Conservation (phyloP, 2,113 vertebrate genomes). For the Zosterops japonicus region DNA sequence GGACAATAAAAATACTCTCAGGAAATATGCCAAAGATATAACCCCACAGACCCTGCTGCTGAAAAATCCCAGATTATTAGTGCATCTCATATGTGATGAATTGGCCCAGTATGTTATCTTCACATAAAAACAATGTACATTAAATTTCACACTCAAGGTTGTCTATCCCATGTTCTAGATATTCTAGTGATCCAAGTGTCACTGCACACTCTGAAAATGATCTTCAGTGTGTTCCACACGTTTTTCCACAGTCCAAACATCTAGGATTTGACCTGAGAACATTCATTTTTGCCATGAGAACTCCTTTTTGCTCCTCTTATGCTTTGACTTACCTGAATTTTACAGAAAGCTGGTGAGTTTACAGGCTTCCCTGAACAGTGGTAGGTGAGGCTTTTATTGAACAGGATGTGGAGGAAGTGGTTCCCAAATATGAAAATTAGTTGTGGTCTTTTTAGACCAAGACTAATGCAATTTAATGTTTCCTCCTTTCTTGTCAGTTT, state of each 20-base stretch:
- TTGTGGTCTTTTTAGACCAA: not conserved
- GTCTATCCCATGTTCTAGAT: not conserved
- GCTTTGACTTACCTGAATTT: not conserved
- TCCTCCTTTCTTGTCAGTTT: not conserved
- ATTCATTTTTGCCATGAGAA: not conserved
- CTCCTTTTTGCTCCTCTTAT: not conserved
- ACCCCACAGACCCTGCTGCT: not conserved
- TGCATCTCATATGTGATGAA: not conserved
- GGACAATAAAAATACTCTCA: not conserved
- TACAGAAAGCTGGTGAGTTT: not conserved
- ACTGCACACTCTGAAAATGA: not conserved
- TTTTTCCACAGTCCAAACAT: not conserved
- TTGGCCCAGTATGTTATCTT: not conserved
- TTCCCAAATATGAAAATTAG: not conserved
- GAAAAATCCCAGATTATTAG: not conserved
- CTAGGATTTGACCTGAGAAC: not conserved
- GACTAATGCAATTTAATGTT: not conserved
- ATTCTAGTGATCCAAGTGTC: not conserved
- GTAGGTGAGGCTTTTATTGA: not conserved
- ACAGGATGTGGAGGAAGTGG: not conserved
- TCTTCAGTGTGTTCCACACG: not conserved
- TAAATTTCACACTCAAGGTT: not conserved
- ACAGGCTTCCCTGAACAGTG: not conserved
- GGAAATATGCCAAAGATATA: not conserved
- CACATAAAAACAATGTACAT: not conserved